Base-by-base conservation (phyloP, 2,113 vertebrate genomes). In the Condylura cristata region DNA sequence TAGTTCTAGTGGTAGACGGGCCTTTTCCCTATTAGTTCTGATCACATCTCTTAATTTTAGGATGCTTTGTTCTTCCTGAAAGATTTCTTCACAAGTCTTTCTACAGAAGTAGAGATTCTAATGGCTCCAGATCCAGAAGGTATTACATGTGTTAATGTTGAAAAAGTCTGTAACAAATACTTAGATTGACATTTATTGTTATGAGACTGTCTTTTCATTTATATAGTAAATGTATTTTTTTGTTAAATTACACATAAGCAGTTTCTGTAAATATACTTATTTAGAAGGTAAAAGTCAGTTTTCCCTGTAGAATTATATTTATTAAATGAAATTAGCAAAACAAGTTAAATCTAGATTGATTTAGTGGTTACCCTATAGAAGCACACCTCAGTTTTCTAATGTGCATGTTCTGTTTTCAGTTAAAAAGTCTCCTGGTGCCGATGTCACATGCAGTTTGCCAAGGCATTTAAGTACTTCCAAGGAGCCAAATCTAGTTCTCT, bases 1-100 rank as follows among this genome's bases (percentile, higher is more conserved):
- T 34, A 74, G 72, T 24, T 63, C 81, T 80, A 37, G 58, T 83
- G 72, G 63, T 26, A 78, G 46, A 34, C 53, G 12, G 9, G 2
- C 9, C 13, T 58, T 51, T 44, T 2, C 2, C 14, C 20, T 14
- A 83, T 95, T 79, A 70, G 20, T 94, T 65, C 39, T 51, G 24
- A 48, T 53, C 46, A 0, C 66, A 7, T 95, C 90, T 97, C 70
- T 96, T 88, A 4, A 56, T 56, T 90, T 76, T 92, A 99, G 99
- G 99, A 99, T 97, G 99, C 99, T 37, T 98, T 99, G 96, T 99
- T 99, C 98, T 99, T 99, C 98, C 96, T 99, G 97, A 99, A 99
- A 97, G 99, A 99, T 95, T 99, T 99, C 98, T 99, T 99, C 92
- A 98, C 99, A 53, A 99, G 99, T 97, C 98, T 99, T 71, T 98